Percentiles rank a stretch among this genome's conserved stretches.
These are phyloP conservation scores for Pemphigus obesinymphae DNA, from an alignment of 1,140 invertebrate species.

Conservation along the genomic window DNA sequence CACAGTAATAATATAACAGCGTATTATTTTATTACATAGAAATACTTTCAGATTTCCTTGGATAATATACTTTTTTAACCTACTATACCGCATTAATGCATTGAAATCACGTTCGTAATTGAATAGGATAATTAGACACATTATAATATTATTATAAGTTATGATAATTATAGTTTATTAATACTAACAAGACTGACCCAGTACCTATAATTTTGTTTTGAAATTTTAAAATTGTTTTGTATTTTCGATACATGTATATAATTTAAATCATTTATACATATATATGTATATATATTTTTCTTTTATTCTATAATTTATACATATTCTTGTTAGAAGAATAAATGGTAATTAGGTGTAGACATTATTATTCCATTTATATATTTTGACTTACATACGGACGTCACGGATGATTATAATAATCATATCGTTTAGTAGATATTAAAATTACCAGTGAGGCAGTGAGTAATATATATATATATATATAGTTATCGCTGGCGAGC, in stretches of 20 bases:
- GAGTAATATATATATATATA: too few species aligned
- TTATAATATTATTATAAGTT: not conserved
- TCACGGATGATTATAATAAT: too few species aligned
- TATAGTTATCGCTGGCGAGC: too few species aligned
- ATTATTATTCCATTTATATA: too few species aligned
- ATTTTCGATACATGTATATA: not conserved
- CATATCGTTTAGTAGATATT: too few species aligned
- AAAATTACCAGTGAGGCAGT: too few species aligned
- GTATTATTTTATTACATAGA: not conserved
- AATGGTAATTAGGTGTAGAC: too few species aligned
- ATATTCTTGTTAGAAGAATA: too few species aligned
- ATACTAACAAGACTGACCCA: not conserved
- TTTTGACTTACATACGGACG: too few species aligned
- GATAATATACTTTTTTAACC: not conserved
- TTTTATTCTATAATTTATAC: too few species aligned
- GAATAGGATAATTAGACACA: not conserved
- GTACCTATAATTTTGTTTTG: not conserved
- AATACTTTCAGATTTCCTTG: constrained; percentile 21
- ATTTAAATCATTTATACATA: not conserved
- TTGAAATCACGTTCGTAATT: not conserved
- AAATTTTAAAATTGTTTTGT: not conserved
- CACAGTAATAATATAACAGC: not conserved
- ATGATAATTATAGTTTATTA: constrained; percentile 17
- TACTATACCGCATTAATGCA: not conserved
- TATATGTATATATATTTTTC: not conserved